Evolutionary conservation across 2,888 invertebrate species (phyloP).

Genomic region (Micoletzkya japonica): DNA sequence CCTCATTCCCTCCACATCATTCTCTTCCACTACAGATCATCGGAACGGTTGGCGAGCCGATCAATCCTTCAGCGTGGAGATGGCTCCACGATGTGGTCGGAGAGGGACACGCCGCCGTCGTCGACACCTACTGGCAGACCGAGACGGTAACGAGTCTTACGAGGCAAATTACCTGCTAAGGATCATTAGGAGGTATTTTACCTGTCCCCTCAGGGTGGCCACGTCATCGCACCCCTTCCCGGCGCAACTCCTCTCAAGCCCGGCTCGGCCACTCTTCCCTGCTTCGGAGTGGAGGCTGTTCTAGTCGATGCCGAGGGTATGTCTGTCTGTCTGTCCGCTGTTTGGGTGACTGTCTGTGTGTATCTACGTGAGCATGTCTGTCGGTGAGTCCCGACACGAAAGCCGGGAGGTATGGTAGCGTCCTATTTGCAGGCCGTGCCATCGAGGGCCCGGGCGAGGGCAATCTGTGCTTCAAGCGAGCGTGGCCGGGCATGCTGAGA

Average conservation of each 20-base stretch:
- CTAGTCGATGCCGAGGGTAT: conserved; percentile 85
- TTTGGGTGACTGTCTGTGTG: too few species aligned
- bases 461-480: conserved; percentile 77
- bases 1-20: too few species aligned
- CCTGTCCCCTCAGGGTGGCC: conserved; percentile 75
- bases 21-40: conserved; percentile 74
- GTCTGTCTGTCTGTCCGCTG: too few species aligned
- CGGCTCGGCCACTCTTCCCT: conserved; percentile 95
- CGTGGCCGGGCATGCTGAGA: conserved; percentile 99
- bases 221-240: conserved; percentile 91
- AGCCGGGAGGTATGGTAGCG: too few species aligned
- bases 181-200: not conserved
- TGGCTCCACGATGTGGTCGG: conserved; percentile 65
- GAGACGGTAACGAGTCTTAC: conserved; percentile 74
- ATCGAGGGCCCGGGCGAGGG: conserved; percentile 53
- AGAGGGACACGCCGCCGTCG: conserved; percentile 75
- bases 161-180: not conserved
- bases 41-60: conserved; percentile 97
- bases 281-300: conserved; percentile 90
- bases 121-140: conserved; percentile 99
- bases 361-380: too few species aligned
- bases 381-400: too few species aligned
- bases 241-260: conserved; percentile 96
- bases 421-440: conserved; percentile 32
- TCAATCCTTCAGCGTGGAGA: conserved; percentile 79